These are phyloP conservation scores for Acanthiza pusilla DNA, from an alignment of 2,797 vertebrate genomes.

Conservation along the genomic window DNA sequence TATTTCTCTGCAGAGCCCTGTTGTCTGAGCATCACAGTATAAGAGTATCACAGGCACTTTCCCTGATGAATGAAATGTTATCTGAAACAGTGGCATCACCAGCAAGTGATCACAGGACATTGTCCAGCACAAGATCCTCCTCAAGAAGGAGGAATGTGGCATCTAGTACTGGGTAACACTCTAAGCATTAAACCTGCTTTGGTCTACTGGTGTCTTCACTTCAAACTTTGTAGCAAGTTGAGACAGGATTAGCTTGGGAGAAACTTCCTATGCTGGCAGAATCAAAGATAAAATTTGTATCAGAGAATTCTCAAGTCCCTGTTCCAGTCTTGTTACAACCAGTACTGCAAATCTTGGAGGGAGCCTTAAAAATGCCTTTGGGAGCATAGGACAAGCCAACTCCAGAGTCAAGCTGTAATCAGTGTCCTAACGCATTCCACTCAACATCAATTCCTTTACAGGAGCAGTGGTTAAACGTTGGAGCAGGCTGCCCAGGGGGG, in stretches of 20 bases:
- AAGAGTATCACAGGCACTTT: constrained; percentile 81
- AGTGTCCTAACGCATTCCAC: not conserved
- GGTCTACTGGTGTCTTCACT: not conserved
- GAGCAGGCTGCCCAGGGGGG: not conserved
- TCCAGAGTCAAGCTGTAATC: not conserved
- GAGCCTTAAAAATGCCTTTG: not conserved
- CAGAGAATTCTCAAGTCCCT: not conserved
- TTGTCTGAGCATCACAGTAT: constrained; percentile 80
- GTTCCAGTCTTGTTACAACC: not conserved
- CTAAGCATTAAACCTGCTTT: not conserved
- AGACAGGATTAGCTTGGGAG: not conserved
- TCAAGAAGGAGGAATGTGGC: not conserved
- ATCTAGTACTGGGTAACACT: constrained; percentile 58
- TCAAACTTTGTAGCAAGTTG: not conserved
- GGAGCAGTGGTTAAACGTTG: not conserved
- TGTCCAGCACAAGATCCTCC: not conserved
- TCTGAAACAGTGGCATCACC: constrained; percentile 54
- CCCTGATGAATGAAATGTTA: constrained; percentile 80
- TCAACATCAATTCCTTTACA: not conserved
- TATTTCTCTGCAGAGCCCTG: constrained; percentile 68
- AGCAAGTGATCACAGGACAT: not conserved
- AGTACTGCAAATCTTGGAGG: not conserved
- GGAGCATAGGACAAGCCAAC: not conserved
- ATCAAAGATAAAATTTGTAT: not conserved
- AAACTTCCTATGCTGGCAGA: not conserved